Conservation (phyloP, 2,797 vertebrate genomes). For the Cyprinella venusta region DNA sequence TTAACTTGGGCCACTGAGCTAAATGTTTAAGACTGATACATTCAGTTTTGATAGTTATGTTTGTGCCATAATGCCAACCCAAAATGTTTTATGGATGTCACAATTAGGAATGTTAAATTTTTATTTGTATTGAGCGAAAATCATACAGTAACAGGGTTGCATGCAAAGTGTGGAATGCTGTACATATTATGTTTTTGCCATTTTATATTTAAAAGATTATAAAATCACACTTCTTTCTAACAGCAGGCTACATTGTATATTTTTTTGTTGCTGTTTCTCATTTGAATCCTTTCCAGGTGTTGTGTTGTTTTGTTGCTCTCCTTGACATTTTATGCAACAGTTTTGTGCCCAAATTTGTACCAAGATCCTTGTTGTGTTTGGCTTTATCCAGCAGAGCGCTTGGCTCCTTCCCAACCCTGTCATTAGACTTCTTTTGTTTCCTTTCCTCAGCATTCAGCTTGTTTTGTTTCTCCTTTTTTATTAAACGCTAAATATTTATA, state of each 20-base stretch:
- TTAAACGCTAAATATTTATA: slow-evolving; percentile 57
- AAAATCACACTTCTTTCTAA: slow-evolving; percentile 28
- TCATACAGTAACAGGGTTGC: background rate
- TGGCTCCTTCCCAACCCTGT: slow-evolving; percentile 79
- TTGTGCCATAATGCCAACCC: too few relatives aligned
- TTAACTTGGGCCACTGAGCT: background rate
- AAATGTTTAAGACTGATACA: background rate
- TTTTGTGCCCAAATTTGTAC: slow-evolving; percentile 75
- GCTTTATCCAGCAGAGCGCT: slow-evolving; percentile 74
- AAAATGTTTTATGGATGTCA: background rate
- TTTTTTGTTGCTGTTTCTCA: slow-evolving; percentile 11
- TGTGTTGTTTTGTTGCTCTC: slow-evolving; percentile 65
- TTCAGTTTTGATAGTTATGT: background rate
- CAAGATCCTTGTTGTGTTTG: slow-evolving; percentile 81
- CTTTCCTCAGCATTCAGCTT: slow-evolving; percentile 77
- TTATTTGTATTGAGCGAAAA: background rate
- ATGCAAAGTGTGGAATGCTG: background rate
- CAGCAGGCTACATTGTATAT: slow-evolving; percentile 17
- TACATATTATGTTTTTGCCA: background rate
- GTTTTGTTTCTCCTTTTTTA: slow-evolving; percentile 79
- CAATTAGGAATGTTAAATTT: background rate
- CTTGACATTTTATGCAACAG: slow-evolving; percentile 76
- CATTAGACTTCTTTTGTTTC: slow-evolving; percentile 81
- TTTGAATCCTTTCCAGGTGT: slow-evolving; percentile 60
- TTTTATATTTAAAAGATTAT: too few relatives aligned